phyloP scores from a whole-genome alignment of 1,140 invertebrate genomes.

The Maconellicoccus hirsutus region DNA sequence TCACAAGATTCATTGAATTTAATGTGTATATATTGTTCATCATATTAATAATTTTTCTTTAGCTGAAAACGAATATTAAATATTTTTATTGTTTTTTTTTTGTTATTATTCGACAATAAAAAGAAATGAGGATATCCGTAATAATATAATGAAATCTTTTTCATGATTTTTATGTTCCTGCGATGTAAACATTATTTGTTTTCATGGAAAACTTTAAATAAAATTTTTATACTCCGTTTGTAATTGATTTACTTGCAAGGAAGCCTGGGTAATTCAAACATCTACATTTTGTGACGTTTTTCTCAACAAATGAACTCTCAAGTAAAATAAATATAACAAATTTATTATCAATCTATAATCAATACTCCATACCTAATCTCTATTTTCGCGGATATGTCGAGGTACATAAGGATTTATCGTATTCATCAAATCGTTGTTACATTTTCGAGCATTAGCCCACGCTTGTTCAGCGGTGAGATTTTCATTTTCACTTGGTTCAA shows the following conservation, averaged over 20 bases:
- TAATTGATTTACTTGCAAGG: background rate
- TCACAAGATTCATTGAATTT: background rate
- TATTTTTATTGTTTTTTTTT: constrained; percentile 7
- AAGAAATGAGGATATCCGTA: constrained; percentile 4
- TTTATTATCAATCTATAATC: background rate
- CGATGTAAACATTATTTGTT: background rate
- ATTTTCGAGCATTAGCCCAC: constrained; percentile 48
- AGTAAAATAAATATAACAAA: background rate
- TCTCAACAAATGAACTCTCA: too few relatives aligned
- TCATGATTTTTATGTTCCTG: background rate
- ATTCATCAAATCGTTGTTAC: constrained; percentile 49
- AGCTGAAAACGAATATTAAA: background rate
- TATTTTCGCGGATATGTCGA: background rate
- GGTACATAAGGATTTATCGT: background rate
- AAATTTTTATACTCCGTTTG: background rate
- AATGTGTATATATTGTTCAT: background rate
- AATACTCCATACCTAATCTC: background rate
- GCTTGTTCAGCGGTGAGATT: constrained; percentile 59
- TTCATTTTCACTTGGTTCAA: constrained; percentile 60
- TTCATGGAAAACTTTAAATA: background rate
- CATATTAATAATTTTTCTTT: background rate
- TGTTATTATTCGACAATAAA: background rate
- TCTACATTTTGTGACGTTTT: too few relatives aligned
- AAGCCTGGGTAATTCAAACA: too few relatives aligned
- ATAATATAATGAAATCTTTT: background rate